phyloP scores from a whole-genome alignment of 2,797 vertebrate genomes.

The Phylloscopus collybita region DNA sequence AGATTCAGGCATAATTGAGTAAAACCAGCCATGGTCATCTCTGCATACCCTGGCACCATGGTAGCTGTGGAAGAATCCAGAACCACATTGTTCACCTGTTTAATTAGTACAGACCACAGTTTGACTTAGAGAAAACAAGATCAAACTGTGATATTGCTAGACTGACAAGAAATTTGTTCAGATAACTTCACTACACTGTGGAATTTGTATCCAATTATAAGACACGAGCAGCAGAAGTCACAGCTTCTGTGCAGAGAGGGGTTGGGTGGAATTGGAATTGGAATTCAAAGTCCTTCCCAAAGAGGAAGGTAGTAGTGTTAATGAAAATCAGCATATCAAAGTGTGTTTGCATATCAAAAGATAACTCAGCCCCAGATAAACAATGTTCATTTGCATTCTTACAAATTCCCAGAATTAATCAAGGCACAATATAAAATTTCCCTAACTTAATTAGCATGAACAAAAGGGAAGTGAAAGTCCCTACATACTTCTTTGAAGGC shows the following conservation, averaged over 20 bases:
- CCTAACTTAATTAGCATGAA: conserved; percentile 51
- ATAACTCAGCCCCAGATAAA: conserved; percentile 33
- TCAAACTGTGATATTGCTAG: neutral
- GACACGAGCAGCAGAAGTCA: neutral
- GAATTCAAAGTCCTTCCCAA: neutral
- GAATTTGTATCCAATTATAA: neutral
- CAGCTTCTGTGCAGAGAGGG: neutral
- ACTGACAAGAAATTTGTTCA: neutral
- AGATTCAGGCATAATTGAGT: neutral
- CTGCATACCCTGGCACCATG: neutral
- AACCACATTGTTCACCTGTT: accelerated
- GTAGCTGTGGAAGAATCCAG: neutral
- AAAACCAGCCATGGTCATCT: neutral
- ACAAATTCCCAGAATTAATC: conserved; percentile 48
- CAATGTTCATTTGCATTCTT: conserved; percentile 25
- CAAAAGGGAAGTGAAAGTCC: conserved; percentile 49
- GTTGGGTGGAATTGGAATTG: neutral
- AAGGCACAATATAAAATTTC: conserved; percentile 20
- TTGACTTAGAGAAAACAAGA: neutral
- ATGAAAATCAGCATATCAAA: conserved; percentile 12
- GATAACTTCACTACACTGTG: neutral
- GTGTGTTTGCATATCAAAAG: conserved; percentile 39
- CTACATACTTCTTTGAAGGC: conserved; percentile 10
- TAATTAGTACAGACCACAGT: neutral
- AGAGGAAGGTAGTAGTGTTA: neutral